Percentiles rank a stretch among this genome's conserved stretches.
These are phyloP conservation scores for Tychaedon coryphoeus DNA, from an alignment of 2,113 vertebrate species.

Conservation along the genomic window DNA sequence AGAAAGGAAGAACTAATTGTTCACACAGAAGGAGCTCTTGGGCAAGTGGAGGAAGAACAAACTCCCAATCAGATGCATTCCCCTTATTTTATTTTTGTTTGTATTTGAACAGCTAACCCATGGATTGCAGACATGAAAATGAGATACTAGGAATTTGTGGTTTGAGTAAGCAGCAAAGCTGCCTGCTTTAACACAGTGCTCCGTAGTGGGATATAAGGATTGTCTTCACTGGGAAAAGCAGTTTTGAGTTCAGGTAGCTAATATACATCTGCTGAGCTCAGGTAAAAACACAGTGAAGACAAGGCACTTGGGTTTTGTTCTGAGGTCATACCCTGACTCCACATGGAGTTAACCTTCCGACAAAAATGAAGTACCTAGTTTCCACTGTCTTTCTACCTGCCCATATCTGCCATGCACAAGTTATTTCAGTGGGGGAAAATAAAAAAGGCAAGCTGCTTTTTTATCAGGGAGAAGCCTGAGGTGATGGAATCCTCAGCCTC, in stretches of 20 bases:
- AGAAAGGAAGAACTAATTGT: background rate
- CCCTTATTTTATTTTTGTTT: background rate
- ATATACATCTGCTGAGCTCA: slow-evolving; percentile 40
- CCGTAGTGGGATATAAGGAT: background rate
- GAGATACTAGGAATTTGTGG: background rate
- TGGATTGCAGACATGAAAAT: background rate
- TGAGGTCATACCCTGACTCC: slow-evolving; percentile 14
- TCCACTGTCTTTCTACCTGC: slow-evolving; percentile 35
- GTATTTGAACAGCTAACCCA: background rate
- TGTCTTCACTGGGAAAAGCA: slow-evolving; percentile 17
- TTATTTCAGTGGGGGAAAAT: background rate
- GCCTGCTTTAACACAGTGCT: background rate
- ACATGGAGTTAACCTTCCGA: slow-evolving; percentile 42
- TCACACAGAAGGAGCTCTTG: background rate
- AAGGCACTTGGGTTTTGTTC: slow-evolving; percentile 25
- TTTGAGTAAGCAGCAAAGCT: background rate
- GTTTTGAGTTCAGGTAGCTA: slow-evolving; percentile 48
- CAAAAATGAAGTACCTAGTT: slow-evolving; percentile 24
- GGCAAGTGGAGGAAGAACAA: background rate
- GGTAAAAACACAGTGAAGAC: slow-evolving; percentile 42
- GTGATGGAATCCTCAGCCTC: slow-evolving; percentile 25
- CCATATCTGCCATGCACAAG: background rate
- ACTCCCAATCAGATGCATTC: background rate
- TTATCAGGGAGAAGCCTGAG: slow-evolving; percentile 50
- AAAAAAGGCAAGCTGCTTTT: slow-evolving; percentile 11